A percentile compares a stretch with the other conserved stretches of the same genome.
These are phyloP conservation scores for Xenops minutus DNA, from an alignment of 2,797 vertebrate genomes.

Conservation along the genomic window DNA sequence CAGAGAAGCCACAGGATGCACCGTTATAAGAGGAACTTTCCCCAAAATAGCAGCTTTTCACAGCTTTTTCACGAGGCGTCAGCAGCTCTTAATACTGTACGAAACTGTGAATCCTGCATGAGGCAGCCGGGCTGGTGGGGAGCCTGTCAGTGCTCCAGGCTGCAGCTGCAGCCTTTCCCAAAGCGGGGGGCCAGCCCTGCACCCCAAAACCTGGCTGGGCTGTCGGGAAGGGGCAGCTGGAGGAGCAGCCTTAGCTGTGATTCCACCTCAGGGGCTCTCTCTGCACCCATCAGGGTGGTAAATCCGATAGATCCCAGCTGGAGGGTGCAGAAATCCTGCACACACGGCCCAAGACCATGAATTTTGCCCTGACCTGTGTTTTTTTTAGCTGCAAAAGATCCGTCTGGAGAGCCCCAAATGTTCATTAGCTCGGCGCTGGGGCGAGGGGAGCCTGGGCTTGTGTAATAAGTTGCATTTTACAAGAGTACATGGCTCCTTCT, in stretches of 20 bases:
- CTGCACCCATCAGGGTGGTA: fast-evolving
- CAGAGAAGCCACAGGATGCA: slow-evolving; percentile 28
- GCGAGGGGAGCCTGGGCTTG: neutral
- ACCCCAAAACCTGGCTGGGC: neutral
- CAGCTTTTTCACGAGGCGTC: slow-evolving; percentile 40
- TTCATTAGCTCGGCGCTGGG: neutral
- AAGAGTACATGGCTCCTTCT: neutral
- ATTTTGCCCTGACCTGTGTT: neutral
- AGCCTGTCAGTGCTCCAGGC: neutral
- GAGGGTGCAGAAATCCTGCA: neutral
- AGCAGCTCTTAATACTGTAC: slow-evolving; percentile 23
- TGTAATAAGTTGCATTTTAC: fast-evolving
- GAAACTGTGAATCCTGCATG: slow-evolving; percentile 53
- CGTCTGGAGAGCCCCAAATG: neutral
- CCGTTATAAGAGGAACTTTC: slow-evolving; percentile 32
- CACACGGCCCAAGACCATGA: fast-evolving
- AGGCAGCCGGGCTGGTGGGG: neutral
- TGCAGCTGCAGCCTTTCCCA: neutral
- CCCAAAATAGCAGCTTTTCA: slow-evolving; percentile 56
- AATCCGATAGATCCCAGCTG: fast-evolving
- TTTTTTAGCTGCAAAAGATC: neutral
- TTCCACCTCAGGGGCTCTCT: neutral
- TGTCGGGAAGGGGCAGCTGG: fast-evolving
- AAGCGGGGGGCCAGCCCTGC: neutral
- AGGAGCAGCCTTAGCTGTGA: neutral